Conservation (phyloP, 2,113 vertebrate genomes). For the Fulmarus glacialis region DNA sequence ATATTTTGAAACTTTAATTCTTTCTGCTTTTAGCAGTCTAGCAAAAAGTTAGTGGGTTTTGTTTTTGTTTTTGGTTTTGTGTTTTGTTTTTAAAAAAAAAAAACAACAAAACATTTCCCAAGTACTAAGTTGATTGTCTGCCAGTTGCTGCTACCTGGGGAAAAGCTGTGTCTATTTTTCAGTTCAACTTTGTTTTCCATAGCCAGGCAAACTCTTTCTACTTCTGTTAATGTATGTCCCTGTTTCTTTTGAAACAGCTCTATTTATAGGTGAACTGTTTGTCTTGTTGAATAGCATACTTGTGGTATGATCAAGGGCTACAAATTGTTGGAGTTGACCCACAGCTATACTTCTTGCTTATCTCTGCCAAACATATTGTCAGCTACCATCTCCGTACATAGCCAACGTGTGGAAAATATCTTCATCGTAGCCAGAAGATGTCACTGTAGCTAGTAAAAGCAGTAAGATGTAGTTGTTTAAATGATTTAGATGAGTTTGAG, state of each 20-base stretch:
- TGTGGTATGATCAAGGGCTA: neutral
- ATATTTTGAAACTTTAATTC: neutral
- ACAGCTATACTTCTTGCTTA: neutral
- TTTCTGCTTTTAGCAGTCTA: neutral
- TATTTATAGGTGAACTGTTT: neutral
- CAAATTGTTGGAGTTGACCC: neutral
- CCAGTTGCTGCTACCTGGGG: neutral
- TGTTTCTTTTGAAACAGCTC: neutral
- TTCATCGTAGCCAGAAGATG: conserved; percentile 6
- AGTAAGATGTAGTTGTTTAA: neutral
- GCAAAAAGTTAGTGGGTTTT: neutral
- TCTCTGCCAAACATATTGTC: neutral
- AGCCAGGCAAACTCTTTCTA: neutral
- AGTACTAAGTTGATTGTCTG: neutral
- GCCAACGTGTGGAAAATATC: neutral
- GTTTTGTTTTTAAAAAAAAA: neutral
- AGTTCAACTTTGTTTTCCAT: neutral
- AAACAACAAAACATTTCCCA: neutral
- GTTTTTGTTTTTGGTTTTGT: no score
- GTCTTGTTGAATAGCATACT: neutral
- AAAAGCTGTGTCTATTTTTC: neutral
- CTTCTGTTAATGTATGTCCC: neutral
- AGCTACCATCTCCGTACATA: neutral
- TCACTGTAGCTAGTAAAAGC: conserved; percentile 35
- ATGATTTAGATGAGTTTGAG: neutral